These are phyloP conservation scores for Scopus umbretta DNA, from an alignment of 2,113 vertebrate species.

Conservation along the genomic window DNA sequence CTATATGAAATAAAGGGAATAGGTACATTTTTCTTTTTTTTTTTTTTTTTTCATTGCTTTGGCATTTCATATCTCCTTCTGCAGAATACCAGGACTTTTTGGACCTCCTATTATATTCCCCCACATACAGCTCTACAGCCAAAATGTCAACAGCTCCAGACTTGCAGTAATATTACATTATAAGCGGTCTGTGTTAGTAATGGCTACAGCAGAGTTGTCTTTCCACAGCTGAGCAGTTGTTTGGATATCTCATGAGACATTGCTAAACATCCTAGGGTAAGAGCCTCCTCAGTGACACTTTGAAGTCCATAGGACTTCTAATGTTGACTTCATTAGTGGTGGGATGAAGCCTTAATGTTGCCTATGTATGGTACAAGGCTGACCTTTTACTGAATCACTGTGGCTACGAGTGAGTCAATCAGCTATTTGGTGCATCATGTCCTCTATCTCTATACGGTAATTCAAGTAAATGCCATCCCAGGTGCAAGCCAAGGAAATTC, in stretches of 20 bases:
- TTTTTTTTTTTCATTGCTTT: not conserved
- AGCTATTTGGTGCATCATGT: not conserved
- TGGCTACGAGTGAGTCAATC: not conserved
- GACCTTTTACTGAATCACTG: not conserved
- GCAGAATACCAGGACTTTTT: not conserved
- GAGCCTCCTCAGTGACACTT: not conserved
- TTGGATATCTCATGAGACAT: not conserved
- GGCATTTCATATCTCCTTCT: not conserved
- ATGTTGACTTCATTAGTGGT: not conserved
- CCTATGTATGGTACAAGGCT: not conserved
- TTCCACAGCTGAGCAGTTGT: not conserved
- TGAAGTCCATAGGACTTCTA: not conserved
- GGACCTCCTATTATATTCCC: not conserved
- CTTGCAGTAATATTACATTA: not conserved
- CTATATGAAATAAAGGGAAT: not conserved
- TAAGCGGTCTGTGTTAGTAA: not conserved
- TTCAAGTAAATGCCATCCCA: not conserved
- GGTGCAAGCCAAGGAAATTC: not conserved
- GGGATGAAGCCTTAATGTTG: not conserved
- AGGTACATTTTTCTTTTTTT: not conserved
- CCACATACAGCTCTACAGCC: accelerated
- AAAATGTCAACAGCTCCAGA: not conserved
- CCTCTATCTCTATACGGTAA: not conserved
- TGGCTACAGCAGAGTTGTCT: not conserved
- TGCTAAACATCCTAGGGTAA: not conserved